phyloP scores from a whole-genome alignment of 2,888 invertebrate species.

The Chrysina gloriosa region DNA sequence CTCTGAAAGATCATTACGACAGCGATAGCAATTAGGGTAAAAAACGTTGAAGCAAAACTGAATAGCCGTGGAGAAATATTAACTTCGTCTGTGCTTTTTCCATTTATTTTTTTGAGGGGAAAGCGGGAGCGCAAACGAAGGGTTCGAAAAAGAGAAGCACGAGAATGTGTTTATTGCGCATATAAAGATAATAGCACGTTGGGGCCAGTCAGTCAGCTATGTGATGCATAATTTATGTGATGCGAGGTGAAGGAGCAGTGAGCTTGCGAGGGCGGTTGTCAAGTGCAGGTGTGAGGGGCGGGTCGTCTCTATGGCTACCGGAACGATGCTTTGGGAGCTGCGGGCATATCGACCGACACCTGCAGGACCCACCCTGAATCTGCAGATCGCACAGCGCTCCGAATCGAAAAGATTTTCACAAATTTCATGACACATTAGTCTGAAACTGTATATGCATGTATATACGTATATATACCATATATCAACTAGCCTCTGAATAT shows the following conservation, averaged over 20 bases:
- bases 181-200: constrained; percentile 41
- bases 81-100: constrained; percentile 17
- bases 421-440: too few relatives aligned
- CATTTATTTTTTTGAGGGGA: neutral
- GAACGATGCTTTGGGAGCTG: constrained; percentile 69
- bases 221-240: constrained; percentile 43
- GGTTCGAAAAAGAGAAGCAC: constrained; percentile 15
- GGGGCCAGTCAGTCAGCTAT: constrained; percentile 33
- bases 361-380: constrained; percentile 68
- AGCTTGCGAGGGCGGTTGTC: constrained; percentile 44
- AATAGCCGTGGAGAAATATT: neutral
- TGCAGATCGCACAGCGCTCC: constrained; percentile 65
- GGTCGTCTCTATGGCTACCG: constrained; percentile 60
- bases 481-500: too few relatives aligned
- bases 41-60: neutral
- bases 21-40: neutral
- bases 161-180: constrained; percentile 36
- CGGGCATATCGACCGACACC: constrained; percentile 68
- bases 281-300: constrained; percentile 46
- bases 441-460: too few relatives aligned
- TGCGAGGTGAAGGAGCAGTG: constrained; percentile 42
- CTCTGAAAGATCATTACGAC: too few relatives aligned
- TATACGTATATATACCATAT: too few relatives aligned
- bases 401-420: constrained; percentile 62
- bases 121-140: neutral